Conservation (phyloP, 2,113 vertebrate genomes). For the Piprites chloris region DNA sequence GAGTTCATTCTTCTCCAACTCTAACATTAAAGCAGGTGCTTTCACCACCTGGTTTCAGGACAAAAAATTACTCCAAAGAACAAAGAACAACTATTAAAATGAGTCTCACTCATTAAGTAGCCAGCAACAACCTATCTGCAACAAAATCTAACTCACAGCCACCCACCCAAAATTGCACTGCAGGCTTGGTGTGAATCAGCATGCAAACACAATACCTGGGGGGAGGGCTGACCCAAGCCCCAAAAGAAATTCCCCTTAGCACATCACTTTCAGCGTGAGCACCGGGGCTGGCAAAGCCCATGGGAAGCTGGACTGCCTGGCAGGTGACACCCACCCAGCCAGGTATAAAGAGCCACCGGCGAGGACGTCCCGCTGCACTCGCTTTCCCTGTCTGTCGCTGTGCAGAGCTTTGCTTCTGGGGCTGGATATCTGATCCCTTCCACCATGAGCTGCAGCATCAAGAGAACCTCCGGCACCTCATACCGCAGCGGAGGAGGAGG, state of each 20-base stretch:
- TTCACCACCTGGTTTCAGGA: neutral
- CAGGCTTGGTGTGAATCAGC: conserved; percentile 42
- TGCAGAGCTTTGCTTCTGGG: neutral
- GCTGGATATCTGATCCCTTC: neutral
- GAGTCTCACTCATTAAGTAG: conserved; percentile 4
- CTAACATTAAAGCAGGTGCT: neutral
- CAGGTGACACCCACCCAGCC: conserved; percentile 19
- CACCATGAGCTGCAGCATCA: conserved; percentile 54
- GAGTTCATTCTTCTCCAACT: neutral
- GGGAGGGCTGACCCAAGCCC: conserved; percentile 29
- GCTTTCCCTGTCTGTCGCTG: neutral
- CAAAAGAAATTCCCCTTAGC: conserved; percentile 58
- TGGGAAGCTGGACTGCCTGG: conserved; percentile 19
- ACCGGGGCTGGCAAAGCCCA: neutral
- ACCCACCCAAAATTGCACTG: conserved; percentile 16
- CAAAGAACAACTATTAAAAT: conserved; percentile 13
- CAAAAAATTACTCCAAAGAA: neutral
- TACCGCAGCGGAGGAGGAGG: conserved; percentile 10
- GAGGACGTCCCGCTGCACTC: neutral
- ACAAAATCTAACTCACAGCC: conserved; percentile 50
- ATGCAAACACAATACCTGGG: neutral
- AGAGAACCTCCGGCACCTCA: conserved; percentile 18
- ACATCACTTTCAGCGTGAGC: conserved; percentile 25
- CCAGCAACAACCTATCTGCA: conserved; percentile 22
- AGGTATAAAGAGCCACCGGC: neutral